Conservation (phyloP, 2,797 vertebrate genomes). For the Acanthurus leucopareius region DNA sequence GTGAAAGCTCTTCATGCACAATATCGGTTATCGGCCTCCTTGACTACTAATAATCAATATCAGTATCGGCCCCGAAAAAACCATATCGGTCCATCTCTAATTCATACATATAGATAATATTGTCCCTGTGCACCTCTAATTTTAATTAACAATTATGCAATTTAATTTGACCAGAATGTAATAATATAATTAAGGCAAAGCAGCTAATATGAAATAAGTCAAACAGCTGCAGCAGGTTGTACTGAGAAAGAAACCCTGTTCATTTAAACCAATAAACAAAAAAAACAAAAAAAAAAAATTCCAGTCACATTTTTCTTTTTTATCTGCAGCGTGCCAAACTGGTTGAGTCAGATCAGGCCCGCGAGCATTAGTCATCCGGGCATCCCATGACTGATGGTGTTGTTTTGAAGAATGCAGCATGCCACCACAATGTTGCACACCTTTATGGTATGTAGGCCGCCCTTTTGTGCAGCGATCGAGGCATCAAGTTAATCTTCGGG, state of each 20-base stretch:
- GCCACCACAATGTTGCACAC: constrained; percentile 40
- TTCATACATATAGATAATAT: too few species aligned
- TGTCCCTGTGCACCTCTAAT: too few species aligned
- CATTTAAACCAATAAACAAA: not conserved
- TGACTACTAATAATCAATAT: too few species aligned
- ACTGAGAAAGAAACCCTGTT: not conserved
- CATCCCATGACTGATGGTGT: constrained; percentile 47
- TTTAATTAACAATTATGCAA: not conserved
- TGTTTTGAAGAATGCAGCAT: constrained; percentile 55
- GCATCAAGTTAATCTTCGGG: constrained; percentile 31
- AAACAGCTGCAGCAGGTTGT: not conserved
- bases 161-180: not conserved
- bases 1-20: too few species aligned
- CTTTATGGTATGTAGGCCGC: constrained; percentile 23
- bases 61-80: too few species aligned
- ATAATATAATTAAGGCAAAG: not conserved
- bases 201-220: not conserved
- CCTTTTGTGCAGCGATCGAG: constrained; percentile 3
- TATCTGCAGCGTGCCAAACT: constrained; percentile 20
- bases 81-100: too few species aligned
- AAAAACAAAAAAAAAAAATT: constrained; percentile 4
- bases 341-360: constrained; percentile 48
- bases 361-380: constrained; percentile 54
- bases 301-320: constrained; percentile 25
- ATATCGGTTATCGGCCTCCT: too few species aligned